Conservation (phyloP, 2,888 invertebrate species). For the Caenorhabditis sp. region DNA sequence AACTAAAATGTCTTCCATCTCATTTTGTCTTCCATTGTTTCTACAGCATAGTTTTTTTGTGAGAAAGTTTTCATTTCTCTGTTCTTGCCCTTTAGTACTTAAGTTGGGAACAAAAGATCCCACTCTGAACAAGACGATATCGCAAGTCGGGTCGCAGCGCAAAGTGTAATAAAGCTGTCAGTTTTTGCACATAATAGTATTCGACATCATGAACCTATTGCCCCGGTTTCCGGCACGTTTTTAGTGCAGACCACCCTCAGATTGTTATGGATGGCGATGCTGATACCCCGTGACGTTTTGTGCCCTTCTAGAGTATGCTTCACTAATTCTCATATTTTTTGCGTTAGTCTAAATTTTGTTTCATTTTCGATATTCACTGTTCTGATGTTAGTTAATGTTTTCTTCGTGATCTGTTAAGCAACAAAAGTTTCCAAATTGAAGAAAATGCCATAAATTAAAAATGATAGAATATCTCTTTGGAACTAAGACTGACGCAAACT, state of each 20-base stretch:
- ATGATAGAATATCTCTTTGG: no score
- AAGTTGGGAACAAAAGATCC: not conserved
- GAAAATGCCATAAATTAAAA: no score
- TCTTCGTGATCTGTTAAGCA: no score
- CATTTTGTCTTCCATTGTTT: not conserved
- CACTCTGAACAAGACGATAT: not conserved
- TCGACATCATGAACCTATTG: constrained; percentile 22
- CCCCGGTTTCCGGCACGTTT: not conserved
- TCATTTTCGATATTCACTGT: no score
- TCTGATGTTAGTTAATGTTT: not conserved
- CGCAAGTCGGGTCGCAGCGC: not conserved
- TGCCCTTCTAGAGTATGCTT: not conserved
- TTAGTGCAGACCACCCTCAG: not conserved
- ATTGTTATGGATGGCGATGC: constrained; percentile 12
- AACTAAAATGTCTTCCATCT: not conserved
- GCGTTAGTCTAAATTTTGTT: not conserved
- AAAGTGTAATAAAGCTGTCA: constrained; percentile 55
- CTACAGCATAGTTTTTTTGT: not conserved
- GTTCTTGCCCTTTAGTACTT: not conserved
- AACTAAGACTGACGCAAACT: no score
- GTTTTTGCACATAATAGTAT: constrained; percentile 35
- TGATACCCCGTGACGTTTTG: constrained; percentile 12
- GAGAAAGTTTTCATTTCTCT: not conserved
- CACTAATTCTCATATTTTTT: not conserved
- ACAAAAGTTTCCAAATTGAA: no score